Evolutionary conservation across 2,888 invertebrate genomes (phyloP), one percentile per base, ranked within the genome.

Genomic region (Nebria salina): DNA sequence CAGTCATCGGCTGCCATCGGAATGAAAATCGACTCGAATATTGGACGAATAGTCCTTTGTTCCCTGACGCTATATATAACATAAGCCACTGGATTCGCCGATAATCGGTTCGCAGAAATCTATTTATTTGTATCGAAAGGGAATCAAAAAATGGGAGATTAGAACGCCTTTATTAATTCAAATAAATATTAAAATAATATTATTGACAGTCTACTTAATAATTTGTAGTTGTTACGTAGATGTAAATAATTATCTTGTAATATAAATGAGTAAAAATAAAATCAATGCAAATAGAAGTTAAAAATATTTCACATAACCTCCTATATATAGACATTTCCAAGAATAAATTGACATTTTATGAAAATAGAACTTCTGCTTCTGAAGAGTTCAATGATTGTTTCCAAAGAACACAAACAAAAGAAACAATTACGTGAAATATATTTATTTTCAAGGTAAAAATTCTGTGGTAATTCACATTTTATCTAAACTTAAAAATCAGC

Each of bases 1-100:
- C 0, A 13, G 70, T 25, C 42, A 68, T 80, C 80, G 80, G 70
- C 3, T 34, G 41, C 9, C 15, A 70, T 75, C 75, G 75, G 26
- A 13, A 15, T 75, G 54, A 41, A 80, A 80, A 80, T 80, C 80
- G 80, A 80, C 65, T 75, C 13, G 72, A 80, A 80, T 80, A 75
- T 79, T 68, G 66, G 65, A 15, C 74, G 54, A 79, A 15, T 54
- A 68, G 70, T 75, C 72, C 80, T 80, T 80, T 80, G 80, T 80
- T 80, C 80, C 68, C 72, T 5, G 7, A 13, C 42, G 20, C 54
- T 8, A 2, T 8, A 11, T 54, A 43, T 9, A 43, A 43, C 43
- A 43, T 43, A 43, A 54, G 54, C 4, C 54, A 54, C 54, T 11
- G 54, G 13, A 54, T 54, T 54, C 54, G 34, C 34, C 5, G 34